Evolutionary conservation across 2,113 vertebrate genomes (phyloP).

Genomic region (Perccottus glenii): DNA sequence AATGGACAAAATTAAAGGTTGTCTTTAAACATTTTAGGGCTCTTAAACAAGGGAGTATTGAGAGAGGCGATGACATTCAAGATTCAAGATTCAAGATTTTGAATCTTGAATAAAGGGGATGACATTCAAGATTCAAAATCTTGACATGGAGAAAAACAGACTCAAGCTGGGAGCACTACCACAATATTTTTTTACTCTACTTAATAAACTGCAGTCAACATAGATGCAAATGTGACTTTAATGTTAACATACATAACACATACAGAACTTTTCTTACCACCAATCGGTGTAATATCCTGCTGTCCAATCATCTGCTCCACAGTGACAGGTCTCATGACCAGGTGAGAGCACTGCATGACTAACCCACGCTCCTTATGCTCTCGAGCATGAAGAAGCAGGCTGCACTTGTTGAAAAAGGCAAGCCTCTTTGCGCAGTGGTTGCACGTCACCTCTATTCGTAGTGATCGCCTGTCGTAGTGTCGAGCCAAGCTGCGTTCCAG

Average conservation of each 20-base stretch:
- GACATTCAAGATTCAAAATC: no score
- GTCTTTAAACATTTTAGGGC: no score
- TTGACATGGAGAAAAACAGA: no score
- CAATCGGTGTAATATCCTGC: conserved; percentile 87
- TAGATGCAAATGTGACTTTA: not conserved
- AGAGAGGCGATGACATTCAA: no score
- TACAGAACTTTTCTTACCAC: conserved; percentile 53
- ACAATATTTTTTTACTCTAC: not conserved
- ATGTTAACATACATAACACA: not conserved
- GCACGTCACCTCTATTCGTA: conserved; percentile 97
- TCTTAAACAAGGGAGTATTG: no score
- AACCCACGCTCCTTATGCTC: conserved; percentile 97
- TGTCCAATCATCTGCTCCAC: conserved; percentile 98
- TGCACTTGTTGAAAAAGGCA: conserved; percentile 99
- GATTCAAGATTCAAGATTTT: no score
- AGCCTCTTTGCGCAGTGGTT: conserved; percentile 94
- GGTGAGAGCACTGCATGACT: conserved; percentile 97
- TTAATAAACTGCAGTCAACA: not conserved
- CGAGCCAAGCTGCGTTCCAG: conserved; percentile 93
- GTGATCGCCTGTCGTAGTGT: conserved; percentile 94
- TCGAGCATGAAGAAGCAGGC: conserved; percentile 91
- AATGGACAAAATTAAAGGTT: no score
- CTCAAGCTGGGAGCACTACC: no score
- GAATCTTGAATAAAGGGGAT: no score
- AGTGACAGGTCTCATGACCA: conserved; percentile 93